These are phyloP conservation scores for Amphipoea oculea DNA, from an alignment of 2,888 invertebrate species.

Conservation along the genomic window DNA sequence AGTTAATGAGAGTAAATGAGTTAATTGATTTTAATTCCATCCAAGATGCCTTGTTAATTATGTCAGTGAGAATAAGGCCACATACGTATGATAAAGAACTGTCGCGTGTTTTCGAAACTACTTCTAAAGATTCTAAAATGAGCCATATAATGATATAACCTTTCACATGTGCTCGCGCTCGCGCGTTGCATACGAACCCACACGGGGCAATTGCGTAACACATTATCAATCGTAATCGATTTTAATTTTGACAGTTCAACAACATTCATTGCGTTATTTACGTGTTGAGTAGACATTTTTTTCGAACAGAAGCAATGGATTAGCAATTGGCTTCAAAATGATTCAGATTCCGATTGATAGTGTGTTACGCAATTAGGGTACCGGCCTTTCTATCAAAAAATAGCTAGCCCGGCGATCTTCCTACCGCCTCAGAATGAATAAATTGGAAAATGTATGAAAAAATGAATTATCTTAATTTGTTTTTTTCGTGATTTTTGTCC, in stretches of 20 bases:
- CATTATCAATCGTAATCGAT: too few species aligned
- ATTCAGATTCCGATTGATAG: too few species aligned
- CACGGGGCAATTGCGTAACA: too few species aligned
- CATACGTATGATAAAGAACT: background rate
- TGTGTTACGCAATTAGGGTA: too few species aligned
- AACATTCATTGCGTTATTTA: too few species aligned
- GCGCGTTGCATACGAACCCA: background rate
- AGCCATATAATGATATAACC: background rate
- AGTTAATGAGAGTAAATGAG: background rate
- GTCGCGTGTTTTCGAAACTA: background rate
- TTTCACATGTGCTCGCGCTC: background rate
- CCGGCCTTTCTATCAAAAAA: background rate
- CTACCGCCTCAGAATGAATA: background rate
- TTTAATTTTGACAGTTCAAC: too few species aligned
- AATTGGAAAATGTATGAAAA: background rate
- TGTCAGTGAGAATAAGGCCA: background rate
- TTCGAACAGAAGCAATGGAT: too few species aligned
- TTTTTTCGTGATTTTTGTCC: too few species aligned
- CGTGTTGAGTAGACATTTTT: too few species aligned
- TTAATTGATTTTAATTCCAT: conserved; percentile 42
- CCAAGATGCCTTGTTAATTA: conserved; percentile 26
- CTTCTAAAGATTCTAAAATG: background rate
- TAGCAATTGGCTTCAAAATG: too few species aligned
- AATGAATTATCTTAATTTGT: too few species aligned
- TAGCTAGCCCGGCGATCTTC: background rate